Evolutionary conservation across 2,797 vertebrate genomes (phyloP).

Genomic region (Lagodon rhomboides): DNA sequence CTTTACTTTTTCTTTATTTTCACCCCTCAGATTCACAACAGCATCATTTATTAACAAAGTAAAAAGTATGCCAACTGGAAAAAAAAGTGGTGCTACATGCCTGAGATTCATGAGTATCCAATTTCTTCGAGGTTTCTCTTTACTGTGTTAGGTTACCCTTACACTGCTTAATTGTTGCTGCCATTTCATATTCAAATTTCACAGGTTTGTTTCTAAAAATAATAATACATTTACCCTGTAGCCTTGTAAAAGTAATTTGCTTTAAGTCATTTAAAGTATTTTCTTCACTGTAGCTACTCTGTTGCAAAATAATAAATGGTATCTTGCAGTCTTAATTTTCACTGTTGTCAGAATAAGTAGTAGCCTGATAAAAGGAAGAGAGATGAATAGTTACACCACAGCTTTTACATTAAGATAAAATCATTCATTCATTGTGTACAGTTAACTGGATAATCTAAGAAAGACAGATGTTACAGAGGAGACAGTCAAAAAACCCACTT

Average conservation of each 20-base stretch:
- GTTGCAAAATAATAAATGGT: neutral
- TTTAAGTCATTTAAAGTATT: neutral
- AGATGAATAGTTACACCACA: neutral
- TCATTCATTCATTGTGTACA: neutral
- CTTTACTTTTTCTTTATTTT: neutral
- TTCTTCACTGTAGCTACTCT: neutral
- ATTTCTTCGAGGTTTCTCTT: neutral
- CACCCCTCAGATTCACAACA: neutral
- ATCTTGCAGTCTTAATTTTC: neutral
- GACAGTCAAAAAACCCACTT: neutral
- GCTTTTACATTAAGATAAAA: neutral
- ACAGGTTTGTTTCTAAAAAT: neutral
- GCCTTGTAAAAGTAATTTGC: neutral
- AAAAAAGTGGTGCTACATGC: neutral
- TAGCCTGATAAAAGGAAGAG: neutral
- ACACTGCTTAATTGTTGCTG: neutral
- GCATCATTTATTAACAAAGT: conserved; percentile 3
- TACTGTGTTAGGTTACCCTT: neutral
- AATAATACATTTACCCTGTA: too few species aligned
- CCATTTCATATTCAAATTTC: too few species aligned
- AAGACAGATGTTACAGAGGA: neutral
- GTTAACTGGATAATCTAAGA: neutral
- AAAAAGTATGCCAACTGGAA: neutral
- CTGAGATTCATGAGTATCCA: neutral
- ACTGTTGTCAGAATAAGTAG: neutral